Conservation (phyloP, 2,113 vertebrate species). For the Ophiodon elongatus region DNA sequence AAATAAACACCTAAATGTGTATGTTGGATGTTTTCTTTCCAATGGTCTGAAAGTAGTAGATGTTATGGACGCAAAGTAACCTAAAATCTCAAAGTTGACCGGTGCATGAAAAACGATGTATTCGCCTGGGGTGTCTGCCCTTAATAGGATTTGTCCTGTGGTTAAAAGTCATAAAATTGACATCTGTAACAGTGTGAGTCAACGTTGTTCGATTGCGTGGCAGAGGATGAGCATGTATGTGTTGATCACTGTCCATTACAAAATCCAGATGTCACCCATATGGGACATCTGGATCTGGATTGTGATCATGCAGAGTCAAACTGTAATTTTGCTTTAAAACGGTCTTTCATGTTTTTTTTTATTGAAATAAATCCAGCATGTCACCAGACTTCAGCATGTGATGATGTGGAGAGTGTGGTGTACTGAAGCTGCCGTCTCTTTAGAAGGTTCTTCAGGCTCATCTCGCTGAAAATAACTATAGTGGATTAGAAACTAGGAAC, state of each 20-base stretch:
- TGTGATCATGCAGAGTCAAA: background rate
- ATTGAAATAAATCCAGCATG: slow-evolving; percentile 2
- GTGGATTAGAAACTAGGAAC: slow-evolving; percentile 16
- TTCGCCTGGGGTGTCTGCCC: background rate
- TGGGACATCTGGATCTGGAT: slow-evolving; percentile 19
- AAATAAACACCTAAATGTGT: background rate
- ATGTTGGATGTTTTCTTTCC: background rate
- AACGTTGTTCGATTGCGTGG: background rate
- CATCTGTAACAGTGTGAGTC: background rate
- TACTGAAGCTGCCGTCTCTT: background rate
- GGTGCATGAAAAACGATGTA: too few relatives aligned
- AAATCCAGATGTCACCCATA: slow-evolving; percentile 27
- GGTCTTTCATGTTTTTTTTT: slow-evolving; percentile 5
- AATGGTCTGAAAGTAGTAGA: background rate
- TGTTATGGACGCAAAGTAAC: background rate
- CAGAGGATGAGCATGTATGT: background rate
- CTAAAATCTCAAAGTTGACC: background rate
- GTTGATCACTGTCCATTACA: background rate
- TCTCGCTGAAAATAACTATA: background rate
- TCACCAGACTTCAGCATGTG: slow-evolving; percentile 1
- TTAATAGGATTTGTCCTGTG: slow-evolving; percentile 25
- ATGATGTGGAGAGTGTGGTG: background rate
- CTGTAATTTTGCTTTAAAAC: slow-evolving; percentile 30
- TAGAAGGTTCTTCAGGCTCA: slow-evolving; percentile 7
- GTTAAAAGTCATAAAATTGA: slow-evolving; percentile 18